These are phyloP conservation scores for Rhynchomys soricoides DNA, from an alignment of 2,113 vertebrate species.

Conservation along the genomic window DNA sequence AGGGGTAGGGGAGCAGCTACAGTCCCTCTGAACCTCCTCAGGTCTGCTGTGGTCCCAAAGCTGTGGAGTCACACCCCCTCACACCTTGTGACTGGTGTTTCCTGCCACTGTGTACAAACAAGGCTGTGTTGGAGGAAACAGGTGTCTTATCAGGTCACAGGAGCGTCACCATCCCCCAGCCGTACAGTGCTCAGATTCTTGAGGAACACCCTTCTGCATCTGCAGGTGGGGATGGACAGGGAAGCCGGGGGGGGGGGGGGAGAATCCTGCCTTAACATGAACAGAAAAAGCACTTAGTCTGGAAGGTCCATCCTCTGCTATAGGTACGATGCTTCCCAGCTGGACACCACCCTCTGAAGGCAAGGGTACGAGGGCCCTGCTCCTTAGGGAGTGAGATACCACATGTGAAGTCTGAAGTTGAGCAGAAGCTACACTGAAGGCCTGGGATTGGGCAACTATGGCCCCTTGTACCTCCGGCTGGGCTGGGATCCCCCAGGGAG, in stretches of 20 bases:
- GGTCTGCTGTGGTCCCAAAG: conserved; percentile 26
- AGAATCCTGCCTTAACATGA: background rate
- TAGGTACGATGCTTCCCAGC: background rate
- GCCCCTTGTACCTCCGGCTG: background rate
- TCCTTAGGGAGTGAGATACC: background rate
- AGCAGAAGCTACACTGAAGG: too few relatives aligned
- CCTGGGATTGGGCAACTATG: background rate
- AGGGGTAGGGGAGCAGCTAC: background rate
- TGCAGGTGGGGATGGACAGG: background rate
- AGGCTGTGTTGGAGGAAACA: conserved; percentile 74
- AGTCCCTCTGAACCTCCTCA: background rate
- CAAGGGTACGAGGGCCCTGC: background rate
- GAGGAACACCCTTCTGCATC: background rate
- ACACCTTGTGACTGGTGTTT: conserved; percentile 68
- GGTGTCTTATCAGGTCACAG: conserved; percentile 73
- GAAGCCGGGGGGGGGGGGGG: background rate
- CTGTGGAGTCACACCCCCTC: conserved; percentile 57
- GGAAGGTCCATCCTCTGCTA: background rate
- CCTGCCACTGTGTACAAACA: conserved; percentile 78
- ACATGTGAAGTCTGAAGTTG: background rate
- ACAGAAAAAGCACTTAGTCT: background rate
- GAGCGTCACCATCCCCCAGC: background rate
- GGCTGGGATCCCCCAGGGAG: background rate
- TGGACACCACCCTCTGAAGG: background rate
- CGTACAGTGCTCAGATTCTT: background rate